Percentiles rank a stretch among this genome's conserved stretches.
These are phyloP conservation scores for Drosophila trapezifrons DNA, from an alignment of 1,140 invertebrate species.

Conservation along the genomic window DNA sequence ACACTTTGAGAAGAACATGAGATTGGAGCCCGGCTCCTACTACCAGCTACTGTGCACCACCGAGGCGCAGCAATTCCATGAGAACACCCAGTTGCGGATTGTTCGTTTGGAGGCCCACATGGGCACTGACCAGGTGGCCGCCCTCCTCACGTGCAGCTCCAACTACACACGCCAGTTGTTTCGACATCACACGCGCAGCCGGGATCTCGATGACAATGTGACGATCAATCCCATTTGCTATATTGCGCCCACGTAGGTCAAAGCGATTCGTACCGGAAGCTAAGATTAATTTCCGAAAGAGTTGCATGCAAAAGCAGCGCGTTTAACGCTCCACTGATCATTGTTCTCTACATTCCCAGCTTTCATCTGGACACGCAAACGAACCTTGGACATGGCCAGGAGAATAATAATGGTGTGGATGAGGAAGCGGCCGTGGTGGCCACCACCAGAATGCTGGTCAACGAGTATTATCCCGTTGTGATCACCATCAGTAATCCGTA, in stretches of 20 bases:
- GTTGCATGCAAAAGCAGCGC: constrained; percentile 25
- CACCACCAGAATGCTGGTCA: constrained; percentile 73
- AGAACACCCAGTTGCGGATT: constrained; percentile 80
- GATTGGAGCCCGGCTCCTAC: constrained; percentile 71
- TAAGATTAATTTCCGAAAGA: constrained; percentile 18
- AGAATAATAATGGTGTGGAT: constrained; percentile 4
- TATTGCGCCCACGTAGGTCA: constrained; percentile 83
- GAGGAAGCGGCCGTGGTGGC: constrained; percentile 9
- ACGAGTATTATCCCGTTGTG: constrained; percentile 81
- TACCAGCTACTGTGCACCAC: constrained; percentile 74
- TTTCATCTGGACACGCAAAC: constrained; percentile 83
- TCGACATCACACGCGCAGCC: constrained; percentile 73
- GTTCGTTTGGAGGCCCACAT: constrained; percentile 72
- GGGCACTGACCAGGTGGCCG: constrained; percentile 74
- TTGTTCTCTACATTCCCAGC: constrained; percentile 53
- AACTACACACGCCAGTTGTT: constrained; percentile 64
- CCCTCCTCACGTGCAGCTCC: constrained; percentile 67
- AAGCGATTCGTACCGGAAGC: constrained; percentile 63
- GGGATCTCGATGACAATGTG: constrained; percentile 82
- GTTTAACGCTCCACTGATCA: constrained; percentile 54
- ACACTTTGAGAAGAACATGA: constrained; percentile 66
- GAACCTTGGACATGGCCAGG: constrained; percentile 63
- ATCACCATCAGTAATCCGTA: constrained; percentile 75
- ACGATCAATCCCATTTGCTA: constrained; percentile 81
- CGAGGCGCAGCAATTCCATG: constrained; percentile 78